Conservation (phyloP, 2,113 vertebrate species). For the Leucopternis melanops region DNA sequence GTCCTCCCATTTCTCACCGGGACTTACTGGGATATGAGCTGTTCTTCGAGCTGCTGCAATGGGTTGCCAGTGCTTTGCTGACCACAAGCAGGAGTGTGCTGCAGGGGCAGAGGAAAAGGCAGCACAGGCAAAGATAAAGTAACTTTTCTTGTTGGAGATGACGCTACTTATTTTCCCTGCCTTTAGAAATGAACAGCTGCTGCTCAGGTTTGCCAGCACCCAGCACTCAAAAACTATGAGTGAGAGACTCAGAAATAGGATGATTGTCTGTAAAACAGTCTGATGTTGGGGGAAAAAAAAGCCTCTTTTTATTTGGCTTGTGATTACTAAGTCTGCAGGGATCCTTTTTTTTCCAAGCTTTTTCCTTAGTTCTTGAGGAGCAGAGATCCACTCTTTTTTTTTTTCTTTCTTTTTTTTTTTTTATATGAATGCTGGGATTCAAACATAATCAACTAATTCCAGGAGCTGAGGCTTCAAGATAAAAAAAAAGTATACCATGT, state of each 20-base stretch:
- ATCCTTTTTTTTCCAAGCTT: not conserved
- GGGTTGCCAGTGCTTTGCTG: not conserved
- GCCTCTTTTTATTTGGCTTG: not conserved
- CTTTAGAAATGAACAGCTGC: constrained; percentile 35
- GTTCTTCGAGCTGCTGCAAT: not conserved
- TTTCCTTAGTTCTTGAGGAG: not conserved
- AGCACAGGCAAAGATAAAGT: not conserved
- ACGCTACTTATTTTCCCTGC: not conserved
- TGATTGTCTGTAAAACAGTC: constrained; percentile 21
- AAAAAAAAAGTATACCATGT: constrained; percentile 46
- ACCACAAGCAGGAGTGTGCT: not conserved
- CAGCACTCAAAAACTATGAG: constrained; percentile 11
- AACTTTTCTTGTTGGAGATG: not conserved
- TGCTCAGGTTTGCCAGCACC: constrained; percentile 36
- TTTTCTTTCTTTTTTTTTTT: not conserved
- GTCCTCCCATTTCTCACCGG: not conserved
- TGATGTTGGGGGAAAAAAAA: not conserved
- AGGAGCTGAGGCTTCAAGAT: constrained; percentile 49
- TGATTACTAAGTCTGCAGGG: constrained; percentile 3
- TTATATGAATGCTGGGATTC: constrained; percentile 10
- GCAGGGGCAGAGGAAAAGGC: not conserved
- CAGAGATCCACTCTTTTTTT: not conserved
- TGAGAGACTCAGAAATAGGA: constrained; percentile 31
- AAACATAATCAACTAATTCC: constrained; percentile 41
- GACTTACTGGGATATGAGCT: not conserved